Conservation (phyloP, 2,888 invertebrate species). For the Rhagonycha fulva region DNA sequence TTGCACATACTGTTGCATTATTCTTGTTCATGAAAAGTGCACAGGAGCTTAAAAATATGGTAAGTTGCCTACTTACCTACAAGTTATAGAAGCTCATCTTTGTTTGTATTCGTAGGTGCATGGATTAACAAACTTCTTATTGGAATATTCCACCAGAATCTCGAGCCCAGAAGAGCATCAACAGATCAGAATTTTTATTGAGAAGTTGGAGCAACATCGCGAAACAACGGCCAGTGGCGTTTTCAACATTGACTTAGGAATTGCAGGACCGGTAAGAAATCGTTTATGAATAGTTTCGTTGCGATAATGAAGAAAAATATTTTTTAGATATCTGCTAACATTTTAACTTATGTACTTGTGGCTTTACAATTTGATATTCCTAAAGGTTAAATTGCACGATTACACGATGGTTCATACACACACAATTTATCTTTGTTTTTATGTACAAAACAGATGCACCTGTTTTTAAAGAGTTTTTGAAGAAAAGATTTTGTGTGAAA, state of each 20-base stretch:
- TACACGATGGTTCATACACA: not conserved
- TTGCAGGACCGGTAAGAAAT: slow-evolving; percentile 51
- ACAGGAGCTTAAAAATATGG: slow-evolving; percentile 50
- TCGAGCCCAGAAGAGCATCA: slow-evolving; percentile 47
- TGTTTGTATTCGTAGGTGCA: slow-evolving; percentile 40
- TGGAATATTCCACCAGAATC: slow-evolving; percentile 51
- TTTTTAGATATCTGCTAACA: slow-evolving; percentile 51
- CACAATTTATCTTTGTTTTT: not conserved
- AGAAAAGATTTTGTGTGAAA: not conserved
- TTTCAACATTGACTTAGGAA: slow-evolving; percentile 50
- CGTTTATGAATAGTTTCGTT: not conserved
- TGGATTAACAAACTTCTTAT: slow-evolving; percentile 46
- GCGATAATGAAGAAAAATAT: not conserved
- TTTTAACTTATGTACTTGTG: slow-evolving; percentile 53
- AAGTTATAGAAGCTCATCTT: not conserved
- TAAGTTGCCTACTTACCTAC: slow-evolving; percentile 35
- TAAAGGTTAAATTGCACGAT: slow-evolving; percentile 38
- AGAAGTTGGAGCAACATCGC: slow-evolving; percentile 49
- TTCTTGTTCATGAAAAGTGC: slow-evolving; percentile 49
- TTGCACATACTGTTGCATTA: slow-evolving; percentile 47
- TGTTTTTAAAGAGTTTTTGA: not conserved
- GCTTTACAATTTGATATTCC: slow-evolving; percentile 53
- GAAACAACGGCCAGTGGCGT: slow-evolving; percentile 52
- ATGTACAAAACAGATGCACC: not conserved
- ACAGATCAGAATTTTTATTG: slow-evolving; percentile 52